Percentiles rank a stretch among this genome's conserved stretches.
Conservation (phyloP, 2,888 invertebrate genomes). For the Ischnura elegans region DNA sequence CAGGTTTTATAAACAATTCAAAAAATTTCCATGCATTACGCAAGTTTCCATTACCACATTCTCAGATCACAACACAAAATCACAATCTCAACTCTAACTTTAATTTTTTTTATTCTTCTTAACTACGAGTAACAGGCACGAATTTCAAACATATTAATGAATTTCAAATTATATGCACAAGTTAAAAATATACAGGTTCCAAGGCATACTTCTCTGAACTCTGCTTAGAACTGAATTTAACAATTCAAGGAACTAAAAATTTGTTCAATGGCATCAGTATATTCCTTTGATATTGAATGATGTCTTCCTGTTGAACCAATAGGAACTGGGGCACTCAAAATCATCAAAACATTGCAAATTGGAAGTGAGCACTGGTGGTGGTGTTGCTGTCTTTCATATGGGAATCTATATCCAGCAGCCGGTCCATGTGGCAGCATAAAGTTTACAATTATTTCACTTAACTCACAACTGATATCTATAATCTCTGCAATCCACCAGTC, state of each 20-base stretch:
- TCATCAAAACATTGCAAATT: neutral
- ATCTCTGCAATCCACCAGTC: conserved; percentile 33
- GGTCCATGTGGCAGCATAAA: conserved; percentile 54
- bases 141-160: neutral
- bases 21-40: too few relatives aligned
- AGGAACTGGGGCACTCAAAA: neutral
- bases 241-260: neutral
- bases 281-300: conserved; percentile 29
- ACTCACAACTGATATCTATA: conserved; percentile 39
- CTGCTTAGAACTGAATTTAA: neutral
- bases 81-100: too few relatives aligned
- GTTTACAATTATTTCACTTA: conserved; percentile 27
- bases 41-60: too few relatives aligned
- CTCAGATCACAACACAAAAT: too few relatives aligned
- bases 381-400: conserved; percentile 1
- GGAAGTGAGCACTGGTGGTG: conserved; percentile 52
- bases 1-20: too few relatives aligned
- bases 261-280: neutral
- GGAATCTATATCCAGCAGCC: conserved; percentile 48
- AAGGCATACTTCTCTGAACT: neutral
- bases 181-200: neutral
- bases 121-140: neutral
- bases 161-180: neutral
- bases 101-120: neutral
- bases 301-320: conserved; percentile 56